These are phyloP conservation scores for Drosophila watanabei DNA, from an alignment of 1,140 invertebrate species.

Conservation along the genomic window DNA sequence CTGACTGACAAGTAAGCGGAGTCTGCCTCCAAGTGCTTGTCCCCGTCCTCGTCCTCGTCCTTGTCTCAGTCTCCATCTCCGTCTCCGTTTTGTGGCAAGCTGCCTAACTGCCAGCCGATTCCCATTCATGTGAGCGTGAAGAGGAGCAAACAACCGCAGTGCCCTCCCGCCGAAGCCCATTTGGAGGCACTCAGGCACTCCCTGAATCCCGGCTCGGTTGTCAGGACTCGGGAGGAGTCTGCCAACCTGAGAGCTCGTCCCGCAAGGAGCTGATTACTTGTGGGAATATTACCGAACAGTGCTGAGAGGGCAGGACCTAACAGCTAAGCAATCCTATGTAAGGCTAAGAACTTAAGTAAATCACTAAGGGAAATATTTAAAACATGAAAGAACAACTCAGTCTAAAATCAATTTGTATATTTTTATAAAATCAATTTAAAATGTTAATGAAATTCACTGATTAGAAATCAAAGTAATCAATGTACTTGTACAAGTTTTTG, in stretches of 20 bases:
- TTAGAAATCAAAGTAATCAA: not conserved
- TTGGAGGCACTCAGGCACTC: conserved; percentile 36
- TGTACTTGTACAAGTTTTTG: not conserved
- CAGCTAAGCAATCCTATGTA: not conserved
- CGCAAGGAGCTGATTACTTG: conserved; percentile 21
- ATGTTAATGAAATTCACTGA: not conserved
- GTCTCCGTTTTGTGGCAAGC: conserved; percentile 30
- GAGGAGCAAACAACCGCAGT: conserved; percentile 41
- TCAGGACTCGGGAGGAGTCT: conserved; percentile 30
- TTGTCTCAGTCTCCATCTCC: not conserved
- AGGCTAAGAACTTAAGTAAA: not conserved
- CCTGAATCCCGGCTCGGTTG: conserved; percentile 45
- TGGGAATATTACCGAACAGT: conserved; percentile 25
- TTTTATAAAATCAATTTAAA: too few species aligned
- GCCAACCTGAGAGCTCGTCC: conserved; percentile 31
- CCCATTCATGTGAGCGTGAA: conserved; percentile 51
- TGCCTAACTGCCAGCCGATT: conserved; percentile 48
- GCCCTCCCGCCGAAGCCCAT: conserved; percentile 31
- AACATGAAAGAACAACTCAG: not conserved
- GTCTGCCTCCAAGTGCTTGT: conserved; percentile 36
- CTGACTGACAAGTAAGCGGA: conserved; percentile 73
- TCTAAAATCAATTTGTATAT: not conserved
- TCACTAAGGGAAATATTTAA: not conserved
- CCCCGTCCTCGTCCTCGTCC: conserved; percentile 1
- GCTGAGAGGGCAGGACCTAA: not conserved